Base-by-base conservation (phyloP, 2,888 invertebrate genomes). In the Habrosyne pyritoides region DNA sequence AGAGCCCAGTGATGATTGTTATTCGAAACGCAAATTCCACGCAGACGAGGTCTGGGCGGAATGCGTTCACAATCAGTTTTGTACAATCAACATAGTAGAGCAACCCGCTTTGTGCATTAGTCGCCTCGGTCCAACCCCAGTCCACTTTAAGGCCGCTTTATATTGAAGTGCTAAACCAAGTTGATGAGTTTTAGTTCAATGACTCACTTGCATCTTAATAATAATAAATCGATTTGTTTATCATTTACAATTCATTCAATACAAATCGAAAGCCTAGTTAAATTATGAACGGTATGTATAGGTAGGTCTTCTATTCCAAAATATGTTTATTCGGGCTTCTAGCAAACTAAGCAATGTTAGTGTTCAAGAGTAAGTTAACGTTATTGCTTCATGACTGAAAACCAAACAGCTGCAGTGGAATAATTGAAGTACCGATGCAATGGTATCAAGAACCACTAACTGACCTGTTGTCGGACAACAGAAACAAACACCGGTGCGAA, bases 41-140 rank as follows among this genome's bases (percentile, higher is more conserved):
- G 50, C 46, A 52, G 42, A 53, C 47, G 52, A 57, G 60, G 59
- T 50, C 59, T 63, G 61, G 52, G 60, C 61, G 57, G 61, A 59
- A 64, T 68, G 69, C 77, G 70, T 67, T 69, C 66, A 72, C 78
- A 81, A 81, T 81, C 80, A 75, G 77, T 79, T 77, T 76, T 73
- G 77, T 69, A 73, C 82, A 84, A 83, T 84, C 82, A 81, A 77
- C 78, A 75, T 76, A 71, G 70, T 70, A 69, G 73, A 73, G 63
- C 61, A 67, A 69, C 70, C 65, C 73, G 79, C 83, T 84, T 83
- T 84, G 83, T 80, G 79, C 78, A 84, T 84, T 83, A 83, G 70
- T 64, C 69, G 60, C 52, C 63, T 51, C 36, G 42, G 21, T 52
- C 55, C 46, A 50, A 51, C 53, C 36, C 52, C 53, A 46, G 55